phyloP scores from a whole-genome alignment of 2,113 vertebrate species.

The Nerophis ophidion region DNA sequence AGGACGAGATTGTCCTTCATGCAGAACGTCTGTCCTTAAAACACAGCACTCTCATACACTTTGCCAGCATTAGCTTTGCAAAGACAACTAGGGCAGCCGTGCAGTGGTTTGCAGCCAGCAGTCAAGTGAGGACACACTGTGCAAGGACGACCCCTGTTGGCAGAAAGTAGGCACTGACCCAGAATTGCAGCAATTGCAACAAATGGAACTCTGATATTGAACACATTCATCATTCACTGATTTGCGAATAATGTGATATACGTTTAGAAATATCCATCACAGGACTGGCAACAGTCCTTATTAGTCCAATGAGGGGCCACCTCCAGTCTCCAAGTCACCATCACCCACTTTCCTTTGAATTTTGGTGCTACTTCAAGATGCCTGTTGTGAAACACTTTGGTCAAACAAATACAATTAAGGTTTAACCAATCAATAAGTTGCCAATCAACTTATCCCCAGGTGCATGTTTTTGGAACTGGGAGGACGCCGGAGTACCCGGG shows the following conservation, averaged over 20 bases:
- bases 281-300: conserved; percentile 7
- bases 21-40: neutral
- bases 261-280: conserved; percentile 65
- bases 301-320: neutral
- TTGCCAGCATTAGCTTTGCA: neutral
- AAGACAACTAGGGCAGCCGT: conserved; percentile 15
- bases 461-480: too few relatives aligned
- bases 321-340: neutral
- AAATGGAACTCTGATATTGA: conserved; percentile 64
- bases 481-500: too few relatives aligned
- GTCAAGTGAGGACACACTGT: conserved; percentile 28
- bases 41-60: neutral
- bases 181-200: conserved; percentile 14
- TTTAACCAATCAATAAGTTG: too few relatives aligned
- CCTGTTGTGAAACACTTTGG: neutral
- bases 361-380: conserved; percentile 10
- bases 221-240: conserved; percentile 62
- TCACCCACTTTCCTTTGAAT: conserved; percentile 16
- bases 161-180: neutral
- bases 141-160: conserved; percentile 65
- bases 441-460: too few relatives aligned
- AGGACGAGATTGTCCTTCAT: conserved; percentile 41
- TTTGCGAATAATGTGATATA: conserved; percentile 59
- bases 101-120: neutral
- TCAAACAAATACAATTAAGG: too few relatives aligned